Evolutionary conservation across 2,797 vertebrate species (phyloP).

Genomic region (Sandelia bainsii): DNA sequence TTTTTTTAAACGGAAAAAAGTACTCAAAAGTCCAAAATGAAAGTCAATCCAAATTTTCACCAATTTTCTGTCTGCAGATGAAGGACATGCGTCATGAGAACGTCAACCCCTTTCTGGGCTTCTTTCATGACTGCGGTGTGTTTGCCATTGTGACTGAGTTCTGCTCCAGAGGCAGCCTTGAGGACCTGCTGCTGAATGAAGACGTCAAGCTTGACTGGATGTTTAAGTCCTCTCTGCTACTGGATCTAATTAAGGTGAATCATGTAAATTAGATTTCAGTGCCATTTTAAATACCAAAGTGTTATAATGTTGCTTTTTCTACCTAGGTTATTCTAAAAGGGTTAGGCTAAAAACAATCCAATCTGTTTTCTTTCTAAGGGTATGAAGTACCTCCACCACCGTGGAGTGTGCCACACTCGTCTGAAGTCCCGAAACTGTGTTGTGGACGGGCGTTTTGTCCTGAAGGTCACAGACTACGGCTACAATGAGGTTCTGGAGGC

Average conservation of each 20-base stretch:
- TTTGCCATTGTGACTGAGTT: conserved; percentile 92
- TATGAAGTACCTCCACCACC: conserved; percentile 87
- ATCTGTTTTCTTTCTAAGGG: conserved; percentile 66
- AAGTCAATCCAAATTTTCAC: not conserved
- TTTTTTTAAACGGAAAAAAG: too few species aligned
- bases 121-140: conserved; percentile 90
- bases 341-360: not conserved
- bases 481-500: conserved; percentile 82
- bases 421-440: conserved; percentile 87
- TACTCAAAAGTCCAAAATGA: too few species aligned
- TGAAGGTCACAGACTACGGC: conserved; percentile 85
- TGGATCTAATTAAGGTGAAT: conserved; percentile 92
- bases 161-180: conserved; percentile 91
- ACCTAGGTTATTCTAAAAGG: not conserved
- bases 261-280: too few species aligned
- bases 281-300: not conserved
- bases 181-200: conserved; percentile 89
- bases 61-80: conserved; percentile 83
- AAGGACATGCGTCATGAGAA: conserved; percentile 93
- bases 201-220: conserved; percentile 95
- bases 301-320: not conserved
- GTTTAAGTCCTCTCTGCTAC: conserved; percentile 93
- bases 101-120: conserved; percentile 91
- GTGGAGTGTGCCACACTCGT: conserved; percentile 76
- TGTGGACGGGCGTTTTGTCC: conserved; percentile 85